phyloP scores from a whole-genome alignment of 2,888 invertebrate genomes.

The Dryococelus australis region DNA sequence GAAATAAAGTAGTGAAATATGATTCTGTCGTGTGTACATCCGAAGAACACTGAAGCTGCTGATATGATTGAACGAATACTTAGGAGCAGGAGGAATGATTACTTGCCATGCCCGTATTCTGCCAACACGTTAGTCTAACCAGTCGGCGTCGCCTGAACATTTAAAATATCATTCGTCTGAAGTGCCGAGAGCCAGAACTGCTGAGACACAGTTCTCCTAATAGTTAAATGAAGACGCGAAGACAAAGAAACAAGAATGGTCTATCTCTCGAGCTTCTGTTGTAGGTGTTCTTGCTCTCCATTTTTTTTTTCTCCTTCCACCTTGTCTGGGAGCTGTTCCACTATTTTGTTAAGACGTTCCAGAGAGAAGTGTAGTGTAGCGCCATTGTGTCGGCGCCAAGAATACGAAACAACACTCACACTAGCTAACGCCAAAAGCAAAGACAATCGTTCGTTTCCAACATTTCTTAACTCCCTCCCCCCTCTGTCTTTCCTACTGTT shows the following conservation, averaged over 20 bases:
- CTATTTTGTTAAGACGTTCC: slow-evolving; percentile 3
- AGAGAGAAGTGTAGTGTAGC: neutral
- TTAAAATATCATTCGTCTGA: neutral
- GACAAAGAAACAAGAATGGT: slow-evolving; percentile 6
- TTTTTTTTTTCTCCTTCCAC: neutral
- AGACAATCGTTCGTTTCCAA: slow-evolving; percentile 10
- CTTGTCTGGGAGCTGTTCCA: neutral
- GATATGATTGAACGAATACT: too few relatives aligned
- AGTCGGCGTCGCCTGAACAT: too few relatives aligned
- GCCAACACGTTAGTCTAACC: too few relatives aligned
- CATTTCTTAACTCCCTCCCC: neutral
- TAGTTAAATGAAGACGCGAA: neutral
- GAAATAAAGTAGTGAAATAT: too few relatives aligned
- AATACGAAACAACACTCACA: slow-evolving; percentile 8
- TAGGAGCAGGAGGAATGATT: too few relatives aligned
- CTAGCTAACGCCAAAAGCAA: neutral
- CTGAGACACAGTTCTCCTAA: neutral
- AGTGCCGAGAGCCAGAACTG: neutral
- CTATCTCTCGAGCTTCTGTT: neutral
- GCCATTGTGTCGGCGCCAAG: neutral
- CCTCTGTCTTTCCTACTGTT: neutral
- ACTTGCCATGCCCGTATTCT: too few relatives aligned
- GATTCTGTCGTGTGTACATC: too few relatives aligned
- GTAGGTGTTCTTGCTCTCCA: neutral
- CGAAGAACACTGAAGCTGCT: too few relatives aligned